These are phyloP conservation scores for Egretta garzetta DNA, from an alignment of 2,113 vertebrate species.

Conservation along the genomic window DNA sequence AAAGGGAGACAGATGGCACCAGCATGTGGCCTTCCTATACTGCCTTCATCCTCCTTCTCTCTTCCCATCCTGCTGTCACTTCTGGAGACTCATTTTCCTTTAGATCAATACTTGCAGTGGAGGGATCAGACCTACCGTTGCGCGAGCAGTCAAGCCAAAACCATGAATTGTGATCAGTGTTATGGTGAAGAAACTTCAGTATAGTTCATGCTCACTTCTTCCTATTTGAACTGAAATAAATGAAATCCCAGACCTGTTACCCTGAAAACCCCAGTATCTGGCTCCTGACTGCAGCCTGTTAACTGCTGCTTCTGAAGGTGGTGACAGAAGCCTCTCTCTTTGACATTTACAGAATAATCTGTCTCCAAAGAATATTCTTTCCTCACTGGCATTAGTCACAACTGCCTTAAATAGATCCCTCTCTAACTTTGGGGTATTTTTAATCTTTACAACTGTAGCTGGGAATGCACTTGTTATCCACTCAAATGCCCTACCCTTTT, in stretches of 20 bases:
- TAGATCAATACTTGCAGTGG: background rate
- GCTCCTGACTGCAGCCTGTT: background rate
- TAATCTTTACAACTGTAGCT: background rate
- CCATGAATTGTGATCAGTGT: background rate
- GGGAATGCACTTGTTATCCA: background rate
- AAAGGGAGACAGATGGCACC: background rate
- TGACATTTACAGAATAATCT: background rate
- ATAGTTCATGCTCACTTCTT: background rate
- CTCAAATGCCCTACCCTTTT: background rate
- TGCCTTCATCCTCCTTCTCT: background rate
- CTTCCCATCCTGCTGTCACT: background rate
- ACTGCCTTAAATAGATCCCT: constrained; percentile 2
- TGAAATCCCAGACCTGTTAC: background rate
- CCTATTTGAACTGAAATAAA: background rate
- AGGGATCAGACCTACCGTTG: background rate
- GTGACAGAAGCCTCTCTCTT: background rate
- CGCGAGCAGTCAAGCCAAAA: background rate
- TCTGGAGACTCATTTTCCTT: background rate
- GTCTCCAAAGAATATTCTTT: background rate
- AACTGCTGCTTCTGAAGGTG: background rate
- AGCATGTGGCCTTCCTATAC: background rate
- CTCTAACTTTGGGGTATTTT: background rate
- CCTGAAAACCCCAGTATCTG: background rate
- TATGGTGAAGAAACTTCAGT: background rate
- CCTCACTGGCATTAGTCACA: background rate